Evolutionary conservation across 2,888 invertebrate genomes (phyloP), one percentile per base, ranked within the genome.

Genomic region (Nomada ferruginata): DNA sequence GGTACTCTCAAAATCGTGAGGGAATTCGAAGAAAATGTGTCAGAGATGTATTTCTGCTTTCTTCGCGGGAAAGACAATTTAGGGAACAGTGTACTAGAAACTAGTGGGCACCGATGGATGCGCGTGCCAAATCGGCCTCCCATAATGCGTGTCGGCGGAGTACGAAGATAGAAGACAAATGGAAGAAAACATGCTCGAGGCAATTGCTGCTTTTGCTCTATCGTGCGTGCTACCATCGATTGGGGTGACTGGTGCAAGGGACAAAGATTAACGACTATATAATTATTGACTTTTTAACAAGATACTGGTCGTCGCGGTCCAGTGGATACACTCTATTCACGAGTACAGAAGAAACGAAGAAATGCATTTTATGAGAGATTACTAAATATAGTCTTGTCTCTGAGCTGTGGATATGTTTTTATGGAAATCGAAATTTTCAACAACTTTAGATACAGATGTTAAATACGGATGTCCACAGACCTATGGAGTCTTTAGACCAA

Each of bases 121-220:
- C 47, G 53, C 36, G 55, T 26, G 61, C 59, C 64, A 57, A 60
- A 76, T 64, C 52, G 47, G 50, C 55, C 57, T 78, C 20, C 66
- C 47, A 66, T 77, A 63, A 75, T 77, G 23, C 53, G 57, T 65
- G 64, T 81, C 69, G 53, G 29, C 69, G 42, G 52, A 11, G 71
- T 63, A 69, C 69, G 36, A 79, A 81, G 79, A 73, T 81, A 81
- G 69, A 81, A 81, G 47, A 57, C 61, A 69, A 79, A 81, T 79
- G 50, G 73, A 73, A 73, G 64, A 73, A 65, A 69, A 79, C 73
- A 23, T 50, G 53, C 23, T 10, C 59, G 42, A 57, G 44, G 68
- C 79, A 50, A 79, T 69, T 74, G 36, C 69, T 47, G 71, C 55
- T 61, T 36, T 42, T 70, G 42, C 52, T 29, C 64, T 50, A 42